Base-by-base conservation (phyloP, 2,888 invertebrate genomes). In the Cerastis leucographa region DNA sequence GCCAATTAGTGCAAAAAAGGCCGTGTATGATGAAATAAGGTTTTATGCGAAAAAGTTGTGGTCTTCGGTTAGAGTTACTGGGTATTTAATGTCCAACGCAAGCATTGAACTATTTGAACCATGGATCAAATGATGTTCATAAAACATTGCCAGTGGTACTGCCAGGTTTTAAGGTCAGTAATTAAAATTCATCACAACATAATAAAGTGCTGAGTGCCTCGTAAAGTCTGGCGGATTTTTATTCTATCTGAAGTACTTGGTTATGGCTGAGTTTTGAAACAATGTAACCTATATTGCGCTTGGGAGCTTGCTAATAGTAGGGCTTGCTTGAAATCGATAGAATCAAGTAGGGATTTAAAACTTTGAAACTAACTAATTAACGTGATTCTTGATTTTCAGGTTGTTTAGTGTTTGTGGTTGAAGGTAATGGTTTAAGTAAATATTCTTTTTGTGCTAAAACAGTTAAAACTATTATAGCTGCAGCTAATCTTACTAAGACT, bases 121-220 rank as follows among this genome's bases (percentile, higher is more conserved):
- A 81, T 83, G 90, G 91, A 93, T 94, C 92, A 91, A 91, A 90
- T 90, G 88, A 85, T 90, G 81, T 86, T 89, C 88, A 90, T 93
- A 93, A 92, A 93, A 87, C 85, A 83, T 87, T 87, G 85, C 83
- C 88, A 86, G 88, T 89, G 87, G 87, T 90, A 89, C 89, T 89
- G 84, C 78, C 83, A 76, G 46, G 85, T 66, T 90, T 91, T 91
- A 91, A 93, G 85, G 89, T 85, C 83, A 82, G 90, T 92, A 92
- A 94, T 94, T 94, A 94, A 94, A 94, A 91, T 93, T 92, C 93
- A 94, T 92, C 90, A 91, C 92, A 89, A 87, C 87, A 89, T 90
- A 92, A 91, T 92, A 94, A 94, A 92, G 88, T 81, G 80, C 78
- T 85, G 76, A 84, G 82, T 76, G 78, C 75, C 85, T 90, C 88